A percentile compares a stretch with the other conserved stretches of the same genome.
Conservation (phyloP, 2,113 vertebrate species). For the Urocitellus parryii region DNA sequence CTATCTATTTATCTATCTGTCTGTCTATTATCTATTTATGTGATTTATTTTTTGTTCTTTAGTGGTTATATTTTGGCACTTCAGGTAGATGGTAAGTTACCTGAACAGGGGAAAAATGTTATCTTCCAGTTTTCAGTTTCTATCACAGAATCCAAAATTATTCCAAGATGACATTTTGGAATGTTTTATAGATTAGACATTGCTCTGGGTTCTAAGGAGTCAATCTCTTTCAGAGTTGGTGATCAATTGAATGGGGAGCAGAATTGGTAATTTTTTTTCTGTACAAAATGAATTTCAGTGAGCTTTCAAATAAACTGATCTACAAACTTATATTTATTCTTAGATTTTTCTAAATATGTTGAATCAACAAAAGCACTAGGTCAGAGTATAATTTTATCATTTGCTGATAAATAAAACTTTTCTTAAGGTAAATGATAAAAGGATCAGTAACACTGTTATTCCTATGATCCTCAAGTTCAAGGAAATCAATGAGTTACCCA, state of each 20-base stretch:
- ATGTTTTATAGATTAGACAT: neutral
- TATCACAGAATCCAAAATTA: neutral
- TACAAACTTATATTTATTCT: neutral
- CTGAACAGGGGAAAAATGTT: neutral
- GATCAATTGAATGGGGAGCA: neutral
- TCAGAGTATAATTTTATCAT: neutral
- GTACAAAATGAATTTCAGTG: neutral
- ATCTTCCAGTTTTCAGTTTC: neutral
- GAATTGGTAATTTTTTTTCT: neutral
- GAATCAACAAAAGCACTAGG: neutral
- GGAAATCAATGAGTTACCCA: neutral
- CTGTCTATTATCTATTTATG: neutral
- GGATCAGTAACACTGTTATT: neutral
- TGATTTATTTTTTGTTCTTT: neutral
- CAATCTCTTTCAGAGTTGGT: neutral
- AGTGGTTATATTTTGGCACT: neutral
- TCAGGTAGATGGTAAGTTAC: neutral
- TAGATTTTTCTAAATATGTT: conserved; percentile 17
- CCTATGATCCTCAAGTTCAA: neutral
- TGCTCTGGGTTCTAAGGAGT: neutral
- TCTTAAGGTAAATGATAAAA: neutral
- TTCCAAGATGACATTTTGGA: neutral
- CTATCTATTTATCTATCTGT: too few species aligned
- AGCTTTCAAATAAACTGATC: neutral
- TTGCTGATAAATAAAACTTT: neutral